These are phyloP conservation scores for Dioctria linearis DNA, from an alignment of 2,888 invertebrate genomes.

Conservation along the genomic window DNA sequence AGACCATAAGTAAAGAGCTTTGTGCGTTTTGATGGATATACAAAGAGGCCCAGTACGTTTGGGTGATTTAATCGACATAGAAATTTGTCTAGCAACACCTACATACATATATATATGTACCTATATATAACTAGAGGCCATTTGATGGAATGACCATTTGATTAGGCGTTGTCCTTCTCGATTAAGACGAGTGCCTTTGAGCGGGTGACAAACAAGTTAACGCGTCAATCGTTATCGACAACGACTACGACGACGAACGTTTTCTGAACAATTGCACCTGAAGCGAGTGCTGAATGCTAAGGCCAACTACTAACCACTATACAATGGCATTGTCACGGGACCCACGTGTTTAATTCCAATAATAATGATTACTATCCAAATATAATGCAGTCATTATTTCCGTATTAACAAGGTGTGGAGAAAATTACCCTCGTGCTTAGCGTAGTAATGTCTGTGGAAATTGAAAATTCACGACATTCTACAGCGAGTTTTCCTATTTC, in stretches of 20 bases:
- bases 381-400: slow-evolving; percentile 72
- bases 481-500: slow-evolving; percentile 29
- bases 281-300: slow-evolving; percentile 8
- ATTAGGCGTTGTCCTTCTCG: slow-evolving; percentile 8
- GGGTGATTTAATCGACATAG: slow-evolving; percentile 22
- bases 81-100: slow-evolving; percentile 41
- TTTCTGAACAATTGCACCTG: slow-evolving; percentile 43
- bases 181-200: slow-evolving; percentile 24
- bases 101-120: background rate
- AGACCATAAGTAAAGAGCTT: background rate
- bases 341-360: slow-evolving; percentile 56
- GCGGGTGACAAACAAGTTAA: slow-evolving; percentile 47
- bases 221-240: slow-evolving; percentile 49
- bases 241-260: background rate
- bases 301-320: slow-evolving; percentile 16
- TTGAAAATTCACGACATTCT: background rate
- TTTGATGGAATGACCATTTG: background rate
- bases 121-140: background rate
- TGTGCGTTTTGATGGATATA: slow-evolving; percentile 6
- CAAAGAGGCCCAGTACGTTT: slow-evolving; percentile 4
- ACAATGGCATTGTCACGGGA: slow-evolving; percentile 45
- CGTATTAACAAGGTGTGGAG: slow-evolving; percentile 74
- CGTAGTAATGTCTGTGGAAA: slow-evolving; percentile 34
- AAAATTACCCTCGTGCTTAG: slow-evolving; percentile 61
- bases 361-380: slow-evolving; percentile 59